Evolutionary conservation across 2,113 vertebrate genomes (phyloP), one percentile per base, ranked within the genome.

Genomic region (Halichoeres trimaculatus): DNA sequence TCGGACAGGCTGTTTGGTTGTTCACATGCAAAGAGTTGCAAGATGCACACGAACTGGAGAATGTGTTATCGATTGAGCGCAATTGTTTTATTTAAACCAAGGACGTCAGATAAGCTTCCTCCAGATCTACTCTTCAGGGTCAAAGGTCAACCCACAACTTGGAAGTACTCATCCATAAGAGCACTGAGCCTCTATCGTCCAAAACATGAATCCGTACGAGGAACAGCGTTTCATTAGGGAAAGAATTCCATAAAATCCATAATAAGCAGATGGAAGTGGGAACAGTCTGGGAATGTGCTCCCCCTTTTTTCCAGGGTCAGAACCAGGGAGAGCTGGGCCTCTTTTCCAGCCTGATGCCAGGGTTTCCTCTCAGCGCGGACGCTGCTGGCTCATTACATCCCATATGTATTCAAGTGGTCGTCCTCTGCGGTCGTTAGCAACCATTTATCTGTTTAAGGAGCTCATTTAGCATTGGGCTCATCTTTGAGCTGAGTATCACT

Each of bases 251-350:
- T 80, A 85, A 84, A 91, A 92, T 90, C 86, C 83, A 53, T 87
- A 90, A 85, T 88, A 87, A 91, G 85, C 85, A 81, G 83, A 89
- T 88, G 89, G 86, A 86, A 83, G 84, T 81, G 84, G 81, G 85
- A 88, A 85, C 64, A 85, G 90, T 91, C 88, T 92, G 90, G 86
- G 88, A 92, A 90, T 91, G 87, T 86, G 45, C 64, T n/a, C 77
- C 70, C 56, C 45, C 63, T 57, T 73, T 84, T 81, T 86, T 78
- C 64, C 80, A 74, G 61, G 82, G 65, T 82, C 71, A 52, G 10
- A 45, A 75, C 56, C 76, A 53, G 69, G 78, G 74, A 74, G 63
- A 80, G 85, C 38, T 57, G 78, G 72, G 81, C 86, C 88, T 86
- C 86, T 75, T 80, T 83, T 70, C 78, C 68, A 70, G 70, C 70